Evolutionary conservation across 2,113 vertebrate genomes (phyloP).

Genomic region (Clarias magur): DNA sequence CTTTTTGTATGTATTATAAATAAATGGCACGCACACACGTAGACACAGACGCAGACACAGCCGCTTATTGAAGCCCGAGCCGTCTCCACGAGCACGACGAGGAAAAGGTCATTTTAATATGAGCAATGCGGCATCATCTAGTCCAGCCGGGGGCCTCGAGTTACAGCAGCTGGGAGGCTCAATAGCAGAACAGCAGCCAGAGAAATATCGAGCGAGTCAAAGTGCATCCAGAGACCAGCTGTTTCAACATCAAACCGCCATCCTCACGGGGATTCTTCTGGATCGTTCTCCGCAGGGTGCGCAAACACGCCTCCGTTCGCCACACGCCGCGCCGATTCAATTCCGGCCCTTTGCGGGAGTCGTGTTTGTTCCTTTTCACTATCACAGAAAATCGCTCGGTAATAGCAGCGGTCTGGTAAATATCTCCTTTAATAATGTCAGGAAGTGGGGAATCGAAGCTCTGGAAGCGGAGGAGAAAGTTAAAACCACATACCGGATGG

Average conservation of each 20-base stretch:
- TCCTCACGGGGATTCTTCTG: slow-evolving; percentile 36
- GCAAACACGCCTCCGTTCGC: slow-evolving; percentile 10
- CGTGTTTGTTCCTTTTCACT: slow-evolving; percentile 7
- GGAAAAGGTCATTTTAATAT: slow-evolving; percentile 79
- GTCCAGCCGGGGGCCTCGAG: slow-evolving; percentile 69
- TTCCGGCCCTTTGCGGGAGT: slow-evolving; percentile 8
- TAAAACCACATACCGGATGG: neutral
- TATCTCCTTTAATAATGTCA: neutral
- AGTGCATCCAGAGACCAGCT: slow-evolving; percentile 68
- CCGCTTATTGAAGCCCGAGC: slow-evolving; percentile 63
- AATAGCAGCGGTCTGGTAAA: neutral
- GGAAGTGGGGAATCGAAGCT: neutral
- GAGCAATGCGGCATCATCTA: slow-evolving; percentile 71
- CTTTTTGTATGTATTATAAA: slow-evolving; percentile 67
- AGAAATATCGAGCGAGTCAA: slow-evolving; percentile 71
- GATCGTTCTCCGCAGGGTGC: slow-evolving; percentile 44
- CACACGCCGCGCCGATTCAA: slow-evolving; percentile 1
- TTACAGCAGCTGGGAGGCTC: slow-evolving; percentile 69
- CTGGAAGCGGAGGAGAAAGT: neutral
- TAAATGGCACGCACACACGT: slow-evolving; percentile 57
- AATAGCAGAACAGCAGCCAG: slow-evolving; percentile 62
- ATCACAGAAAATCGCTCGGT: slow-evolving; percentile 2
- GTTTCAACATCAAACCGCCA: slow-evolving; percentile 55
- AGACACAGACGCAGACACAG: slow-evolving; percentile 51
- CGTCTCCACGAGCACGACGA: slow-evolving; percentile 69